Evolutionary conservation across 92 coral and sea anemone genomes (phyloP).

Genomic region (Nematostella vectensis): DNA sequence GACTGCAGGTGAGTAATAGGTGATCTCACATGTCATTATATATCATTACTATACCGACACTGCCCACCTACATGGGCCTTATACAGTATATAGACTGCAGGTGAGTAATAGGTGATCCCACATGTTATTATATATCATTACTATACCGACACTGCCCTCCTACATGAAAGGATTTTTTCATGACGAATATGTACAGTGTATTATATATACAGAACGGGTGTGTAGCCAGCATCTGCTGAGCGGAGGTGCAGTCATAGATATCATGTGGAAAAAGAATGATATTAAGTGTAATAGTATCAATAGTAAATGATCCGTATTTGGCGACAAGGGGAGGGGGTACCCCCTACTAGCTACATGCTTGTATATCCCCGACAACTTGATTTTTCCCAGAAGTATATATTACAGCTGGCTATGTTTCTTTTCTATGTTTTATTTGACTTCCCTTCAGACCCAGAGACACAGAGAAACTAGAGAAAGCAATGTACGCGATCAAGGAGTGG

Average conservation of each 20-base stretch:
- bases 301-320: too few relatives aligned
- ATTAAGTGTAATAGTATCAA: too few relatives aligned
- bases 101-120: too few relatives aligned
- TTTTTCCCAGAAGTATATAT: too few relatives aligned
- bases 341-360: too few relatives aligned
- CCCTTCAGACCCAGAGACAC: slow-evolving; percentile 37
- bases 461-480: slow-evolving; percentile 52
- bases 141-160: not conserved
- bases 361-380: too few relatives aligned
- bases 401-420: not conserved
- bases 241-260: too few relatives aligned
- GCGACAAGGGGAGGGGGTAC: too few relatives aligned
- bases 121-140: not conserved
- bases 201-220: too few relatives aligned
- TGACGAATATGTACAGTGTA: too few relatives aligned
- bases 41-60: slow-evolving; percentile 39
- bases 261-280: too few relatives aligned
- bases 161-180: not conserved
- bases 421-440: not conserved
- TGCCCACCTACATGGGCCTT: slow-evolving; percentile 94
- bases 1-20: slow-evolving; percentile 85
- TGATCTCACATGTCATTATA: slow-evolving; percentile 79
- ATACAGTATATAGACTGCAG: slow-evolving; percentile 91
- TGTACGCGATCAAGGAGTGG: slow-evolving; percentile 9
- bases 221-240: too few relatives aligned